These are phyloP conservation scores for Cyprinella venusta DNA, from an alignment of 2,797 vertebrate species.

Conservation along the genomic window DNA sequence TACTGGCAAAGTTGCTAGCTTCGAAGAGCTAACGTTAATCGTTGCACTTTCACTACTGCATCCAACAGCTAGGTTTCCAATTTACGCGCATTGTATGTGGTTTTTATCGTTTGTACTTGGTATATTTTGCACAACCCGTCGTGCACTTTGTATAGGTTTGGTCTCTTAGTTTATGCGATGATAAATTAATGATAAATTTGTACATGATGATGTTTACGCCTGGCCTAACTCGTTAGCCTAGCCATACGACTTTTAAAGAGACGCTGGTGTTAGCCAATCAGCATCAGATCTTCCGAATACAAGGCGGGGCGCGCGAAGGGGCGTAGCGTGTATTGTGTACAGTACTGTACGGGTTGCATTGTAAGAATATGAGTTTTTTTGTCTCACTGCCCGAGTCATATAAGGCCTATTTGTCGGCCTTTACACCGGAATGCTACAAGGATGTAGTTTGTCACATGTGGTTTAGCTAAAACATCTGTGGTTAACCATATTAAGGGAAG, in stretches of 20 bases:
- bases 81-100: neutral
- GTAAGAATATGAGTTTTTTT: neutral
- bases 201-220: neutral
- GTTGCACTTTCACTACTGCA: constrained; percentile 35
- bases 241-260: constrained; percentile 70
- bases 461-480: neutral
- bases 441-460: neutral
- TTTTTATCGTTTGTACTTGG: neutral
- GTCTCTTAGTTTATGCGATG: neutral
- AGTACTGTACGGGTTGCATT: neutral
- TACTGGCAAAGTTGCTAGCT: constrained; percentile 14
- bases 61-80: constrained; percentile 2
- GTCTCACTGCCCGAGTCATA: neutral
- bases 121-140: neutral
- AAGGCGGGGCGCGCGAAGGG: constrained; percentile 2
- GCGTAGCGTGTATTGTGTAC: constrained; percentile 29
- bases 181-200: neutral
- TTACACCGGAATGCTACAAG: neutral
- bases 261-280: constrained; percentile 65
- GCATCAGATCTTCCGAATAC: neutral
- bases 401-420: neutral
- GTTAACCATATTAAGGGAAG: neutral
- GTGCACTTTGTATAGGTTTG: neutral
- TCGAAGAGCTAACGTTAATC: constrained; percentile 7
- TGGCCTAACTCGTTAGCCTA: constrained; percentile 56